Base-by-base conservation (phyloP, 2,888 invertebrate species). In the Ptilodon capucinus region DNA sequence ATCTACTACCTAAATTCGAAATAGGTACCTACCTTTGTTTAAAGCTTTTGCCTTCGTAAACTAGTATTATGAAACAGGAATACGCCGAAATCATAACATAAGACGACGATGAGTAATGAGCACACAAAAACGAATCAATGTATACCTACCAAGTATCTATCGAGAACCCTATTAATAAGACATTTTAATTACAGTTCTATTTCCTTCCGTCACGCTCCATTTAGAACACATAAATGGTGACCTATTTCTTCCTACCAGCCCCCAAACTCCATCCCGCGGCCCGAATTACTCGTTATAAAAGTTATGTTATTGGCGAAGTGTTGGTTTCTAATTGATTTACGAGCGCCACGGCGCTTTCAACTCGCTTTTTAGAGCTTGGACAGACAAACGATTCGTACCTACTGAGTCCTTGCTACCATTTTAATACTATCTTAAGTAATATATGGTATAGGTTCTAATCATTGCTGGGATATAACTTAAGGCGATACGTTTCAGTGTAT, bases 171-270 rank as follows among this genome's bases (percentile, higher is more conserved):
- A 64, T 64, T 57, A 67, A 67, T 58, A 66, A 64, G 64, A 69
- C 68, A 70, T n/a, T 66, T 68, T 70, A 75, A 71, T 72, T 69
- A 60, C 55, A 48, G 48, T 45, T 47, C 45, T 47, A 46, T 64
- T 77, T 80, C 72, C 75, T 78, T 77, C 74, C 64, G 80, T 74
- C 74, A 71, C 62, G 79, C 72, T 74, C 78, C 55, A 81, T 53
- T 78, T 80, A 43, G 45, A 44, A 53, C 54, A 65, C 61, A 19
- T 17, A 19, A 38, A 19, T 55, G 48, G 48, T 76, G 81, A 74
- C 81, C 84, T 69, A 79, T 69, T 73, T 76, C 51, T 48, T 57
- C 19, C 13, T 32, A 32, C 57, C 61, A 54, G 46, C 52, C 59
- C 54, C 60, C 61, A 59, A 54, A 51, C 46, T 38, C 46, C 23